Percentiles rank a stretch among this genome's conserved stretches.
phyloP scores from a whole-genome alignment of 2,797 vertebrate species.

The Falco naumanni region DNA sequence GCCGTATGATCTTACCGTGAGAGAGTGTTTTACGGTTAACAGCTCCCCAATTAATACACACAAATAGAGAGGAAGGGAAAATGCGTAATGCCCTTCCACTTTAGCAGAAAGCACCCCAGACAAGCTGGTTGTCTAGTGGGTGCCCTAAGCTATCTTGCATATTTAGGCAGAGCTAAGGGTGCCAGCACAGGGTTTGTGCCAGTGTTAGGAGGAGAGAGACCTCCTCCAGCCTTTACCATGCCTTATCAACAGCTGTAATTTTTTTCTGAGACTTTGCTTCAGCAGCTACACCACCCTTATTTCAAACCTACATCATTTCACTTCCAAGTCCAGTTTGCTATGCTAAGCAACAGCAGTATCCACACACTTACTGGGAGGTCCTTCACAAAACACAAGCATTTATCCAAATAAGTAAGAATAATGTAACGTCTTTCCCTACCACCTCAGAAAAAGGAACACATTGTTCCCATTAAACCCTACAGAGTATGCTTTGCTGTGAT shows the following conservation, averaged over 20 bases:
- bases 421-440: background rate
- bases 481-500: background rate
- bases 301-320: background rate
- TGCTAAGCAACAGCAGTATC: background rate
- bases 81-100: background rate
- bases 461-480: constrained; percentile 19
- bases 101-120: background rate
- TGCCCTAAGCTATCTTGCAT: background rate
- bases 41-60: background rate
- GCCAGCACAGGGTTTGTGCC: background rate
- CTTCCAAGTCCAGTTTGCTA: background rate
- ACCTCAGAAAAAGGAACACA: constrained; percentile 9
- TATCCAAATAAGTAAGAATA: background rate
- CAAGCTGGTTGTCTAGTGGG: background rate
- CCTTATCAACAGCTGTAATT: background rate
- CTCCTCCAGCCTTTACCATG: background rate
- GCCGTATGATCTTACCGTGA: background rate
- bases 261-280: background rate
- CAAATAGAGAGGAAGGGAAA: background rate
- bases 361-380: background rate
- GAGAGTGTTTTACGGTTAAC: background rate
- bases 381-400: background rate
- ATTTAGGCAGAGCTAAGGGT: background rate
- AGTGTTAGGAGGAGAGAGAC: background rate
- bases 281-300: background rate